These are phyloP conservation scores for Peromyscus attwateri DNA, from an alignment of 2,797 vertebrate species.

Conservation along the genomic window DNA sequence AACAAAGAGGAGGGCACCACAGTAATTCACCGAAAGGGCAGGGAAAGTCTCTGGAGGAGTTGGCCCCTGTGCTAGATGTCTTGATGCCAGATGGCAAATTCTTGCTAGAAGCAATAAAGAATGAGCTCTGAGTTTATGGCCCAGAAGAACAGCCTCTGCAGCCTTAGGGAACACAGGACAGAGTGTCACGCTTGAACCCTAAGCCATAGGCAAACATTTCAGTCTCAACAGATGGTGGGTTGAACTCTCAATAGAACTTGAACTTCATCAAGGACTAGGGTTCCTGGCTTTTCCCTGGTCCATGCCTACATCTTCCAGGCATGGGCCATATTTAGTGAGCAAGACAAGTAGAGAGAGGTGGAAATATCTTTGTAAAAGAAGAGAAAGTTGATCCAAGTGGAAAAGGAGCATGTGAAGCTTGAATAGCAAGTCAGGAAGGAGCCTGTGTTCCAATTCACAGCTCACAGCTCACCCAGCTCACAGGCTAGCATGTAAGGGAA, in stretches of 20 bases:
- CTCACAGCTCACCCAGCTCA: neutral
- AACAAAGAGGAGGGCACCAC: neutral
- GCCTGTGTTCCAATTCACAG: neutral
- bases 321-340: neutral
- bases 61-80: neutral
- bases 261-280: neutral
- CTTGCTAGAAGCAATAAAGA: conserved; percentile 1
- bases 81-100: neutral
- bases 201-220: neutral
- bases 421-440: neutral
- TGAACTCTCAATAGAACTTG: neutral
- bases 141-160: neutral
- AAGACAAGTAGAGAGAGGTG: neutral
- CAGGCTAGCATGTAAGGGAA: no score
- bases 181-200: neutral
- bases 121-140: neutral
- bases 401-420: neutral
- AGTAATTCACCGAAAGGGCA: neutral
- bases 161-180: neutral
- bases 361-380: neutral
- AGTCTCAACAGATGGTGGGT: neutral
- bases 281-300: neutral
- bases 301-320: neutral
- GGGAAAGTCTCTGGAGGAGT: neutral
- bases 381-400: neutral